Conservation (phyloP, 2,113 vertebrate species). For the Ornithorhynchus anatinus region DNA sequence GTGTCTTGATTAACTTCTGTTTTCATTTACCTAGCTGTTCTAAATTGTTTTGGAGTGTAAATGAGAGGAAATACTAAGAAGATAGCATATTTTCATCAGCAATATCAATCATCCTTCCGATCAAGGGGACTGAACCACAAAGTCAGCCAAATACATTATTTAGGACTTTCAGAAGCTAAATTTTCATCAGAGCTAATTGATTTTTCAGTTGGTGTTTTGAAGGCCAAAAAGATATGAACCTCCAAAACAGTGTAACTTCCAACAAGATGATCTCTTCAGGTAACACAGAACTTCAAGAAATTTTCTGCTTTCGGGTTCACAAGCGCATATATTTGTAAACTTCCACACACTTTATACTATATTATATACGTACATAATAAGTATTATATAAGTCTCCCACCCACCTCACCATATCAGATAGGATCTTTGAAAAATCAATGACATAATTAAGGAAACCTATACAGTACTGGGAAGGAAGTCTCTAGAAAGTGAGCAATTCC, state of each 20-base stretch:
- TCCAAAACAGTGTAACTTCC: not conserved
- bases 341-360: not conserved
- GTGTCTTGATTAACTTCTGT: not conserved
- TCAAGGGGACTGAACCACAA: not conserved
- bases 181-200: not conserved
- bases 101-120: not conserved
- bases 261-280: not conserved
- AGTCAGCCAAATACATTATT: not conserved
- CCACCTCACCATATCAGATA: not conserved
- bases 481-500: not conserved
- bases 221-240: not conserved
- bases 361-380: no score
- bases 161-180: not conserved
- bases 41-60: not conserved
- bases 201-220: not conserved
- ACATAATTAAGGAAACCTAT: not conserved
- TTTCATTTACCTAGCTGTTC: not conserved
- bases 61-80: not conserved
- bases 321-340: not conserved
- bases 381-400: no score
- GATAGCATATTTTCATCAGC: not conserved
- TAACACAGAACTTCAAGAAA: not conserved
- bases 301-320: not conserved
- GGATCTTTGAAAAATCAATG: not conserved
- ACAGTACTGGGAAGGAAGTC: not conserved